Evolutionary conservation across 2,888 invertebrate genomes (phyloP), one percentile per base, ranked within the genome.

Genomic region (Pterostichus madidus): DNA sequence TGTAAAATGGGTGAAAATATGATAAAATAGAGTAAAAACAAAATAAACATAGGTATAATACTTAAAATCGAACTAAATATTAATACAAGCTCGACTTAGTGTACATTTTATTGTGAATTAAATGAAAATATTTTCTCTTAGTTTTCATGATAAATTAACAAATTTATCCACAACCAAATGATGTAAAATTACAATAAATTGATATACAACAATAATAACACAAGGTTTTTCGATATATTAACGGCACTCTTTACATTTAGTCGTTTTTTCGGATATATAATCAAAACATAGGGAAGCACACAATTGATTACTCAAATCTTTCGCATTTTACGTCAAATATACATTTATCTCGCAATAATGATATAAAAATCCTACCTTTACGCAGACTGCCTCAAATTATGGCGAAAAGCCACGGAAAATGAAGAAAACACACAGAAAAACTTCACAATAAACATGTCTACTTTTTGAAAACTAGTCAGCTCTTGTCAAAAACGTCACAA

Each of bases 31-130:
- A 5, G n/a, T 32, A 2, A 32, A 64, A 64, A 64, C 35, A 64
- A 64, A 59, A 59, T 59, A 59, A 59, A 31, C 15, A 56, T 59
- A 59, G 11, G 5, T 53, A 53, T 15, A 31, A 13, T 49, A 11
- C n/a, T 24, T 56, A 15, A 17, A 17, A 53, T 53, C 13, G 3
- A 17, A 56, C 17, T 59, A 32, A 59, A 59, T 4, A 31, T 8
- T 32, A 35, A 35, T 31, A 64, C 32, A 64, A 31, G 31, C 5
- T 31, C 35, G n/a, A 8, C n/a, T 71, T 68, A 80, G 80, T 80
- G 80, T 80, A 80, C 80, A 80, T n/a, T 80, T 80, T 80, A 80
- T 71, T 80, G n/a, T 32, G 44, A 80, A 56, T 80, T 6, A 39
- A 39, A 39, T 39, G 39, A 77, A 77, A 77, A 77, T 52, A 77